phyloP scores from a whole-genome alignment of 1,140 invertebrate species.

The Drosophila serrata region DNA sequence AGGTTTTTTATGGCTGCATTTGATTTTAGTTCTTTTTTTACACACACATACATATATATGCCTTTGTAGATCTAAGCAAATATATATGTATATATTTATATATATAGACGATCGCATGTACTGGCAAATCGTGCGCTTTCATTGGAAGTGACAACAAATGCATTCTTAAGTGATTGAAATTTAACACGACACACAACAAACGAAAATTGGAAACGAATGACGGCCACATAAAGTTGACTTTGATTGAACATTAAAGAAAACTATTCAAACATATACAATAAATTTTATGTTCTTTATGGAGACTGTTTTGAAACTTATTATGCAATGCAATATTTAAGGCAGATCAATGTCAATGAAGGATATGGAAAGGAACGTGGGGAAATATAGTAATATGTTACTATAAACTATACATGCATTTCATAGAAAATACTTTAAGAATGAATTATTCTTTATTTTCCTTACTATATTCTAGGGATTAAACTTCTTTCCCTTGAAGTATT shows the following conservation, averaged over 20 bases:
- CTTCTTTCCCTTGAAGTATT: neutral
- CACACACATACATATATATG: conserved; percentile 22
- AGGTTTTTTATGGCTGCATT: conserved; percentile 74
- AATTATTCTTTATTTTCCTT: neutral
- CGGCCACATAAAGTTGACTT: conserved; percentile 42
- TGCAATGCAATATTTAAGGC: neutral
- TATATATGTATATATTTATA: conserved; percentile 9
- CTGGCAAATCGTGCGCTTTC: conserved; percentile 71
- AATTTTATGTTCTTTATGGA: neutral
- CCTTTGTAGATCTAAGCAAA: neutral
- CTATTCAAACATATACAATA: conserved; percentile 17
- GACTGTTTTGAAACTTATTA: neutral
- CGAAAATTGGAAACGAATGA: conserved; percentile 63
- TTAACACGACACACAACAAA: conserved; percentile 63
- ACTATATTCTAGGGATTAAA: too few species aligned
- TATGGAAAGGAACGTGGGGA: neutral
- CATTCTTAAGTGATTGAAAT: conserved; percentile 81
- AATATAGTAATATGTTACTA: neutral
- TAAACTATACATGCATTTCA: neutral
- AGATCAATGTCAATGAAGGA: neutral
- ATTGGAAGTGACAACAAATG: conserved; percentile 72
- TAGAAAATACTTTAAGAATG: neutral
- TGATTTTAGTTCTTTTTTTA: conserved; percentile 63
- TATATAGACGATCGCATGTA: conserved; percentile 23
- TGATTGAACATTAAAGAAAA: conserved; percentile 46